Evolutionary conservation across 2,888 invertebrate species (phyloP), one percentile per base, ranked within the genome.

Genomic region (Nyleta sp.): DNA sequence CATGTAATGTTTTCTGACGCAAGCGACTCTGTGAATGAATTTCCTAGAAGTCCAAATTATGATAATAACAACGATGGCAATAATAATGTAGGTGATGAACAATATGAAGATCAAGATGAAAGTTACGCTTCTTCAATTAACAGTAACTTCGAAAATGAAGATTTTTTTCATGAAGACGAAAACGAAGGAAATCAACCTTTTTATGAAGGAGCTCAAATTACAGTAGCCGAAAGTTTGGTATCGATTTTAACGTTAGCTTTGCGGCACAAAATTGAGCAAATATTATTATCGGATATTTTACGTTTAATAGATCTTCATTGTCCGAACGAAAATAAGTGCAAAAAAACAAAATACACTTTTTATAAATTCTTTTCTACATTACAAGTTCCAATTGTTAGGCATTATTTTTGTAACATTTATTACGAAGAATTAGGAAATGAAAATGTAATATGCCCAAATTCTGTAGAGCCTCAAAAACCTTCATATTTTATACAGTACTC

Each of bases 401-500:
- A 28, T 15, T 50, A 50, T 28, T 50, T 8, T 50, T 50, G 50
- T 15, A 15, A 3, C 7, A 8, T 2, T 4, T 50, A 28, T 46
- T 42, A 7, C 28, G 15, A 10, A n/a, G 18, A 40, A 17, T 24
- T 59, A 40, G 10, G 8, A 40, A 15, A 38, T 24, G 52, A 59
- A 35, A 50, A 50, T 50, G 48, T n/a, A 6, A 7, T 2, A 2
- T 42, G 70, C 40, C 38, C 35, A 15, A 3, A 50, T 31, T 44
- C 44, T 42, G 13, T 5, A 24, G 5, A 33, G n/a, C 11, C 35
- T 10, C 17, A 18, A 33, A 44, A 44, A 13, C 1, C 10, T 5
- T 46, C n/a, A 5, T 57, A 71, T 17, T 53, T 35, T 13, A 64
- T 38, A 28, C 11, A 70, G 40, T 17, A 24, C 31, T 38, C 38